Percentiles rank a stretch among this genome's conserved stretches.
phyloP scores from a whole-genome alignment of 1,140 invertebrate species.

The Chymomyza costata region DNA sequence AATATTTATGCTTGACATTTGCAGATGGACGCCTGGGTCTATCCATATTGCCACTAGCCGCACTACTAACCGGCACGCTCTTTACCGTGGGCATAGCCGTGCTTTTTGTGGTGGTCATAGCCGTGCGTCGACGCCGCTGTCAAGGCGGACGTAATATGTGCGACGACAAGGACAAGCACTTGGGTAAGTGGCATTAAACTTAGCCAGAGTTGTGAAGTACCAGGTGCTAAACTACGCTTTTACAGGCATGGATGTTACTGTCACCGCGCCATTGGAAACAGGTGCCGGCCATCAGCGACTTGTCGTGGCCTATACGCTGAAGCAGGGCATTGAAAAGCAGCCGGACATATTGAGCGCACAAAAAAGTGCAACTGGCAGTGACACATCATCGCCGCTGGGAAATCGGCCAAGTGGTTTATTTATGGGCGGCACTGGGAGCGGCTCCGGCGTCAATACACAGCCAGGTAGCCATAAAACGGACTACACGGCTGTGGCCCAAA shows the following conservation, averaged over 20 bases:
- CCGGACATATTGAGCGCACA: slow-evolving; percentile 76
- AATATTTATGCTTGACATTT: slow-evolving; percentile 28
- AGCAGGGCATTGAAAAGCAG: slow-evolving; percentile 76
- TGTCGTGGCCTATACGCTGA: slow-evolving; percentile 79
- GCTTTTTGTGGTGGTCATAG: slow-evolving; percentile 79
- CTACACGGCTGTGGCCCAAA: slow-evolving; percentile 2
- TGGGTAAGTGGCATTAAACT: slow-evolving; percentile 77
- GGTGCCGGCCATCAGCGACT: slow-evolving; percentile 79
- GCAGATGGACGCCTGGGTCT: slow-evolving; percentile 79
- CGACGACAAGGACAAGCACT: slow-evolving; percentile 77
- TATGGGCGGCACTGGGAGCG: slow-evolving; percentile 28
- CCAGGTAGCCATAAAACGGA: slow-evolving; percentile 54
- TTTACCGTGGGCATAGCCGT: slow-evolving; percentile 80
- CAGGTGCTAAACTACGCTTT: slow-evolving; percentile 12
- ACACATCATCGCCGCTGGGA: slow-evolving; percentile 70
- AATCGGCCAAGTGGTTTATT: slow-evolving; percentile 73
- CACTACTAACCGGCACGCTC: slow-evolving; percentile 79
- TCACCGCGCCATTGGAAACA: slow-evolving; percentile 77
- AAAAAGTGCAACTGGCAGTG: slow-evolving; percentile 73
- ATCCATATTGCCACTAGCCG: slow-evolving; percentile 79
- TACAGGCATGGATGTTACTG: slow-evolving; percentile 75
- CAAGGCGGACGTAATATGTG: slow-evolving; percentile 64
- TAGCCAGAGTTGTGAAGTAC: neutral
- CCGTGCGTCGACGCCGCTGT: slow-evolving; percentile 75
- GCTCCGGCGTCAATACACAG: slow-evolving; percentile 26